Base-by-base conservation (phyloP, 2,797 vertebrate genomes). In the Spea hammondii region DNA sequence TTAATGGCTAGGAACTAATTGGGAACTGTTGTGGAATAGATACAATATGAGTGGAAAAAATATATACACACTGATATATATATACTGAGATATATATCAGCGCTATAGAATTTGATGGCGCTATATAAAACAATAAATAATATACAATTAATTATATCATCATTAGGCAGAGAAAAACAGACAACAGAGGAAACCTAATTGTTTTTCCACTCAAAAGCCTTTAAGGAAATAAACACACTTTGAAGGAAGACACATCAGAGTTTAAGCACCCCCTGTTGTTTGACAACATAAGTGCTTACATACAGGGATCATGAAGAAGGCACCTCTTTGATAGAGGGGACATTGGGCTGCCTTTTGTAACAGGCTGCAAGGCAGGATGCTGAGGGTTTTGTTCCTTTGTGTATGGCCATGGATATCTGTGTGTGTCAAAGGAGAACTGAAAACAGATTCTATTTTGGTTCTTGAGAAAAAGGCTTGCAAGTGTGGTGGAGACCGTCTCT, bases 361-460 rank as follows among this genome's bases (percentile, higher is more conserved):
- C 79, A 85, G 87, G 84, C 84, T 85, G 82, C 83, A 84, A 79
- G 84, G 83, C 90, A 92, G 89, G 88, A 89, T 88, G 85, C 65
- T 5, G 86, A 86, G 84, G 89, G 87, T 91, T 93, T 93, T 89
- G 87, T 89, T 92, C 88, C 86, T 91, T 89, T 91, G 88, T 72
- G 44, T 90, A 82, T 83, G 83, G 78, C 50, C 88, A 80, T 82
- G 83, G 74, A 76, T 72, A 54, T 51, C 44, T 82, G 53, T 89
- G 80, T 83, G 83, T 83, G 60, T 79, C 84, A 86, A 86, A 82
- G 76, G 80, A 84, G 70, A 65, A 77, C 76, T 68, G 17, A 45
- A 49, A 44, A 68, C 17, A 65, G 57, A 80, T 89, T 77, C 87
- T 93, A 90, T 92, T 93, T 89, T 84, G 82, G 88, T 89, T 82